Conservation (phyloP, 2,113 vertebrate species). For the Gobio gobio region DNA sequence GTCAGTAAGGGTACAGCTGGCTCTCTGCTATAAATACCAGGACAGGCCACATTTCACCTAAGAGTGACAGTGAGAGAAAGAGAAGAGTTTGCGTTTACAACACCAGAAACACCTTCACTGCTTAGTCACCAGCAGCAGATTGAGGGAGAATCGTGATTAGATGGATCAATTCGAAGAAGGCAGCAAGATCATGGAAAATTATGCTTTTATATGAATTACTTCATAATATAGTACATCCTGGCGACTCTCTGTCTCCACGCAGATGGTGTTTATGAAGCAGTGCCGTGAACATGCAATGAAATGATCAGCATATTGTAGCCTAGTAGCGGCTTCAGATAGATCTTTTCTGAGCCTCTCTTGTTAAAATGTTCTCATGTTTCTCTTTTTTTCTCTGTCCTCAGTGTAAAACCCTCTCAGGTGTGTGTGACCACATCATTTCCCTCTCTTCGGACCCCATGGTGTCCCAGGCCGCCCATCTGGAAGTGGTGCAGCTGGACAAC, state of each 20-base stretch:
- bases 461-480: slow-evolving; percentile 93
- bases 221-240: slow-evolving; percentile 34
- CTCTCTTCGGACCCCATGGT: slow-evolving; percentile 90
- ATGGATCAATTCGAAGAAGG: background rate
- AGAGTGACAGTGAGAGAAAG: slow-evolving; percentile 19
- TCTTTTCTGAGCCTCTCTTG: background rate
- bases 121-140: slow-evolving; percentile 20
- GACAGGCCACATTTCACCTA: slow-evolving; percentile 26
- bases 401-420: slow-evolving; percentile 93
- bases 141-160: background rate
- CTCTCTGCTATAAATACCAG: slow-evolving; percentile 58
- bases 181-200: background rate
- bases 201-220: slow-evolving; percentile 40
- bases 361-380: background rate
- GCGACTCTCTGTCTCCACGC: slow-evolving; percentile 20
- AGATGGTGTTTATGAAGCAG: slow-evolving; percentile 53
- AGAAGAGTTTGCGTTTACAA: background rate
- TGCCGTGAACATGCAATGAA: slow-evolving; percentile 40
- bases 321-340: slow-evolving; percentile 10
- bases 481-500: slow-evolving; percentile 91
- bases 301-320: slow-evolving; percentile 53
- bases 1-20: slow-evolving; percentile 46
- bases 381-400: slow-evolving; percentile 62
- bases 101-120: slow-evolving; percentile 11
- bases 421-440: slow-evolving; percentile 94